A percentile compares a stretch with the other conserved stretches of the same genome.
Evolutionary conservation across 1,140 invertebrate species (phyloP).

Genomic region (Sogatella furcifera): DNA sequence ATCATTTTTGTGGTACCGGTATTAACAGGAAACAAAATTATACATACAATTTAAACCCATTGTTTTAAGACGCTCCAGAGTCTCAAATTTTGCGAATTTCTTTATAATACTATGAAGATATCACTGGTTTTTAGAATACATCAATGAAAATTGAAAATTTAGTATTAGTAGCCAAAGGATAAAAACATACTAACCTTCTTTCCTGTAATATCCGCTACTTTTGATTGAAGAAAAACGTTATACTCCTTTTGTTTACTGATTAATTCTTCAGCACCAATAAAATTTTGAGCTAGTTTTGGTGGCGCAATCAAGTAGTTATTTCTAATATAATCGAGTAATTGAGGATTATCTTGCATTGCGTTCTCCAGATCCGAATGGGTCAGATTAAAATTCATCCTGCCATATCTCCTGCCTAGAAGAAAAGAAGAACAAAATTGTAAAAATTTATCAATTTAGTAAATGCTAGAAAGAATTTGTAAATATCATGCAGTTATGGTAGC

Average conservation of each 20-base stretch:
- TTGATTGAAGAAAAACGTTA: background rate
- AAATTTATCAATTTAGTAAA: too few relatives aligned
- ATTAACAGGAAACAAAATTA: too few relatives aligned
- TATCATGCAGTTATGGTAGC: too few relatives aligned
- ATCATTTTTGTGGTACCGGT: too few relatives aligned
- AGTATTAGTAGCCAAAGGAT: too few relatives aligned
- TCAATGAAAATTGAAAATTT: too few relatives aligned
- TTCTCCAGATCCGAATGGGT: conserved; percentile 12
- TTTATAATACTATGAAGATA: too few relatives aligned
- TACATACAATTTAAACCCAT: too few relatives aligned
- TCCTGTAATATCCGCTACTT: conserved; percentile 4
- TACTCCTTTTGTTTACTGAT: background rate
- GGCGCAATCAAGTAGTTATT: conserved; percentile 10
- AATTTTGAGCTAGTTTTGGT: background rate
- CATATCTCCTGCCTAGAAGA: conserved; percentile 3
- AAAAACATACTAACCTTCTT: conserved; percentile 2
- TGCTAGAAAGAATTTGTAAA: too few relatives aligned
- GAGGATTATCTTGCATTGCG: conserved; percentile 7
- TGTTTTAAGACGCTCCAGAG: too few relatives aligned
- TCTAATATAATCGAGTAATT: conserved; percentile 9
- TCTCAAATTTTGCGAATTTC: too few relatives aligned
- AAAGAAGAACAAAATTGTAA: background rate
- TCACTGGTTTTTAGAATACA: too few relatives aligned
- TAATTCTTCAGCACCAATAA: background rate
- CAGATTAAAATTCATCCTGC: background rate